Conservation (phyloP, 2,888 invertebrate genomes). For the Lochmaea capreae region DNA sequence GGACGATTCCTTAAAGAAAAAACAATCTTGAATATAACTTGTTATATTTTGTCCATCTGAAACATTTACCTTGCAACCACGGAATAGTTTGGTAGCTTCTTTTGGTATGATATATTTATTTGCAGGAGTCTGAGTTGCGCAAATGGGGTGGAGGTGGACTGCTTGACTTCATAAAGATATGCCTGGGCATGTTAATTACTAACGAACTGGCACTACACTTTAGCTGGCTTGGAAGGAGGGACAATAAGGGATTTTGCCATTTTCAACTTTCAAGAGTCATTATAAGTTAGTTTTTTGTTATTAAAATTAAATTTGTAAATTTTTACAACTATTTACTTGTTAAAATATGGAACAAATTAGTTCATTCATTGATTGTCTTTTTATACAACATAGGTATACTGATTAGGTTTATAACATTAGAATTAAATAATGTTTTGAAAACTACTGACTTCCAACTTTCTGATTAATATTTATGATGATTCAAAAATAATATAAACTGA, state of each 20-base stretch:
- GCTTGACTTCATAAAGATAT: neutral
- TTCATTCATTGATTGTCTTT: no score
- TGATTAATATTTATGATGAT: neutral
- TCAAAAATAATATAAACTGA: conserved; percentile 1
- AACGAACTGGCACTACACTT: neutral
- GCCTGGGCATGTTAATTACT: neutral
- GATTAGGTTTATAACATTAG: neutral
- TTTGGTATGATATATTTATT: no score
- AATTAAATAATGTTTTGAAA: neutral
- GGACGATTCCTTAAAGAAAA: no score
- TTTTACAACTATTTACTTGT: neutral
- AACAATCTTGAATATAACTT: no score
- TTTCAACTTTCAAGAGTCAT: conserved; percentile 1
- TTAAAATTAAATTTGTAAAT: neutral
- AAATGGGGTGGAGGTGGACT: neutral
- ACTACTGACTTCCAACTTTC: neutral
- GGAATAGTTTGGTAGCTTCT: no score
- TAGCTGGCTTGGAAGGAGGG: neutral
- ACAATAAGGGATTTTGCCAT: neutral
- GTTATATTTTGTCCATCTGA: no score
- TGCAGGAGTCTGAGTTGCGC: neutral
- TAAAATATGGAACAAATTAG: no score
- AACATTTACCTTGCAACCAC: no score
- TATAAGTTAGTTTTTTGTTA: neutral
- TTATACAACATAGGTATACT: no score